phyloP scores from a whole-genome alignment of 2,888 invertebrate species.

The Acanthosepion pharaonis region DNA sequence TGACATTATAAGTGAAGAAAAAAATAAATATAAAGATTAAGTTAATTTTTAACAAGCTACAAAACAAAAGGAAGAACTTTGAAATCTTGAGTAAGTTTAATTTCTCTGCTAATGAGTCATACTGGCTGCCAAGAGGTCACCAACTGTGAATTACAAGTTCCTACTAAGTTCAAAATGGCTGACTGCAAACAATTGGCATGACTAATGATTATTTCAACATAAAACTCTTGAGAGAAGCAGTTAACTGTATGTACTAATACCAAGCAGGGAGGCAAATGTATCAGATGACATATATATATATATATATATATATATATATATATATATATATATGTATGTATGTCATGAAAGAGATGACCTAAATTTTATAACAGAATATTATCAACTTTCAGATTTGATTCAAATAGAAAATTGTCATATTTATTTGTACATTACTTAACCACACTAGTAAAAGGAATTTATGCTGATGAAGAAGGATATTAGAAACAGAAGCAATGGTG shows the following conservation, averaged over 20 bases:
- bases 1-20: too few relatives aligned
- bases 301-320: too few relatives aligned
- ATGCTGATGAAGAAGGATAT: not conserved
- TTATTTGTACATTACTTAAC: not conserved
- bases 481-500: not conserved
- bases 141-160: not conserved
- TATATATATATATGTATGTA: too few relatives aligned
- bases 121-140: not conserved
- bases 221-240: not conserved
- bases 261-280: not conserved
- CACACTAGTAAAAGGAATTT: too few relatives aligned
- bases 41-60: not conserved
- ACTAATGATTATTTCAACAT: not conserved
- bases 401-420: not conserved
- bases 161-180: conserved; percentile 13
- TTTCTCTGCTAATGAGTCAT: not conserved
- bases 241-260: not conserved
- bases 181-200: not conserved
- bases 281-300: not conserved
- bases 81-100: not conserved
- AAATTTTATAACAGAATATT: not conserved
- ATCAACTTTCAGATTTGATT: not conserved
- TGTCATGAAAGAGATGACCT: not conserved
- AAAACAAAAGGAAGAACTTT: not conserved
- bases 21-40: not conserved